Evolutionary conservation across 2,888 invertebrate genomes (phyloP), one percentile per base, ranked within the genome.

Genomic region (Lasioglossum vierecki): DNA sequence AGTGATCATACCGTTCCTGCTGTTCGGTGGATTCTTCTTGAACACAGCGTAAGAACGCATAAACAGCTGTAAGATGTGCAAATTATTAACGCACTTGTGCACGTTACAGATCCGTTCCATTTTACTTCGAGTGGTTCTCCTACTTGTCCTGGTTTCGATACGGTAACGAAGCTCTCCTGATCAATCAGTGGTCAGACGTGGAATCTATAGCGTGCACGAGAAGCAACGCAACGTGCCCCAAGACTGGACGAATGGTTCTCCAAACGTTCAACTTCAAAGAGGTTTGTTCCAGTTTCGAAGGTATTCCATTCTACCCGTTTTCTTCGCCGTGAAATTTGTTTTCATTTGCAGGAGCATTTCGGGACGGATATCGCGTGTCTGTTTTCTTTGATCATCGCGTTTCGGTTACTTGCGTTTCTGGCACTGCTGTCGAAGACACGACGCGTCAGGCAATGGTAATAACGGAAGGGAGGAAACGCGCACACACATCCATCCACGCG

Each of bases 1-100:
- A 6, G 96, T 99, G 83, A 97, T 99, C 89, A 98, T 99, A 84
- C 99, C 99, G 0, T 98, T 99, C 95, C 96, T 99, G 95, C 95
- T 99, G 30, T 99, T 99, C 94, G 99, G 99, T 83, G 99, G 99
- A 70, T 99, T 98, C 96, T 99, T 99, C 95, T 96, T 99, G 68
- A 99, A 99, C 94, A 97, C 98, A 39, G 97, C 97, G 97, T 98
- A 96, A 96, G 96, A 95, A 80, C 57, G 72, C 74, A 4, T 41
- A 1, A 3, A 9, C 22, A 8, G 2, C 9, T 9, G 22, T 9
- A 53, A 53, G 3, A n/a, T 9, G 53, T 0, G 3, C 49, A 22
- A 49, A 0, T n/a, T 53, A 3, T n/a, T 53, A 53, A 53, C 35
- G 18, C 18, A 8, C 1, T 30, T 41, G 18, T 46, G 3, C 4